Evolutionary conservation across 2,888 invertebrate genomes (phyloP).

Genomic region (Epinotia demarniana): DNA sequence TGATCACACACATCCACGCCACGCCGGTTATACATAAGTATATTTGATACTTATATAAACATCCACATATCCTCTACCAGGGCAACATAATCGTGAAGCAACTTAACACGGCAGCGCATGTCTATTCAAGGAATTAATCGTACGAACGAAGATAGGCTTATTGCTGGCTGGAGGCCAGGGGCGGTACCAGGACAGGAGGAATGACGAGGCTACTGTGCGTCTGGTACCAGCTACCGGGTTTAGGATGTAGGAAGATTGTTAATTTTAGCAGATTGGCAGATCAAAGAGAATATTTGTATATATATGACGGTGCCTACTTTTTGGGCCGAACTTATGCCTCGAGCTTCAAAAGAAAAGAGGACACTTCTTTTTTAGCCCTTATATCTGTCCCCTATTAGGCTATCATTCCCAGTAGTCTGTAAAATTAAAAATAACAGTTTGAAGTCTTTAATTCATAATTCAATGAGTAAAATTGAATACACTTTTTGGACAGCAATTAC

Average conservation of each 20-base stretch:
- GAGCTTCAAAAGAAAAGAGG: background rate
- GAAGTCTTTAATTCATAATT: no score
- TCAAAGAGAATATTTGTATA: background rate
- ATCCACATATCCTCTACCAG: constrained; percentile 28
- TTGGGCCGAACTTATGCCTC: background rate
- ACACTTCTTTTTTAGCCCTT: background rate
- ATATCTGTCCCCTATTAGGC: background rate
- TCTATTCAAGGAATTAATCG: constrained; percentile 45
- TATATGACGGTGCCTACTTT: background rate
- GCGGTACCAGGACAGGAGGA: constrained; percentile 60
- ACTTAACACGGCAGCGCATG: constrained; percentile 9
- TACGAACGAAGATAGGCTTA: constrained; percentile 36
- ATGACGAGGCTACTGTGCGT: constrained; percentile 58
- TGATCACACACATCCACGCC: constrained; percentile 4
- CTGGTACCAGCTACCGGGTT: constrained; percentile 51
- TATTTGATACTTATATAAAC: constrained; percentile 20
- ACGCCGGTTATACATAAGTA: constrained; percentile 3
- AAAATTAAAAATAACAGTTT: no score
- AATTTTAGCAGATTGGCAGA: background rate
- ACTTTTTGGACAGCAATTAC: background rate
- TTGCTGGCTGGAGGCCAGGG: constrained; percentile 54
- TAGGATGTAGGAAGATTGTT: constrained; percentile 33
- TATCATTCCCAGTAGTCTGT: no score
- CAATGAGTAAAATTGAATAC: no score
- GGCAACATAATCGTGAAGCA: constrained; percentile 11